These are phyloP conservation scores for Folsomia candida DNA, from an alignment of 2,888 invertebrate genomes.

Conservation along the genomic window DNA sequence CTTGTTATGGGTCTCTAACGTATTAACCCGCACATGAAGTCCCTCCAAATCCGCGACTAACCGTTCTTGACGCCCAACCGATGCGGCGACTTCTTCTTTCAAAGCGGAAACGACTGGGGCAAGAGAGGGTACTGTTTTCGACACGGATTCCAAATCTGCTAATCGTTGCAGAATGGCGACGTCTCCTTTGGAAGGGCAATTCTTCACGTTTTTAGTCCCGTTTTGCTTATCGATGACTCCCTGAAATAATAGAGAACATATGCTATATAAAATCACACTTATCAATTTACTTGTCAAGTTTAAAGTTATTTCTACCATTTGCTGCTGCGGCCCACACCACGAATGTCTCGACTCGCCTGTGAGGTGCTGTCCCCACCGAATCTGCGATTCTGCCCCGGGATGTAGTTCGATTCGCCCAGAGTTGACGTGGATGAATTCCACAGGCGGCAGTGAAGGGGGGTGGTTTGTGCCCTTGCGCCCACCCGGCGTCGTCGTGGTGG, in stretches of 20 bases:
- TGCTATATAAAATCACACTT: not conserved
- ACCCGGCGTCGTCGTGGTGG: not conserved
- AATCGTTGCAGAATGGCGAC: not conserved
- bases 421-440: constrained; percentile 49
- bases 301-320: not conserved
- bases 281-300: too few species aligned
- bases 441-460: not conserved
- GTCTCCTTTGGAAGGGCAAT: not conserved
- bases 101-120: not conserved
- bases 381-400: not conserved
- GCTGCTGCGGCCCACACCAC: constrained; percentile 44
- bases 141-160: not conserved
- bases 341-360: constrained; percentile 46
- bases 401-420: constrained; percentile 49
- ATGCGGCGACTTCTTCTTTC: not conserved
- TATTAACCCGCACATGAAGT: constrained; percentile 43
- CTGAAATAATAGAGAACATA: not conserved
- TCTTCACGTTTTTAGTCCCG: not conserved
- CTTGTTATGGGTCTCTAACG: constrained; percentile 49
- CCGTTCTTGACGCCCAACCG: constrained; percentile 43
- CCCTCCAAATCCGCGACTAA: constrained; percentile 48
- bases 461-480: not conserved
- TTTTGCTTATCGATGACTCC: not conserved
- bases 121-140: not conserved
- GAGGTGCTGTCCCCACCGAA: constrained; percentile 6